Percentiles rank a stretch among this genome's conserved stretches.
Conservation (phyloP, 2,888 invertebrate species). For the Aplocera efformata region DNA sequence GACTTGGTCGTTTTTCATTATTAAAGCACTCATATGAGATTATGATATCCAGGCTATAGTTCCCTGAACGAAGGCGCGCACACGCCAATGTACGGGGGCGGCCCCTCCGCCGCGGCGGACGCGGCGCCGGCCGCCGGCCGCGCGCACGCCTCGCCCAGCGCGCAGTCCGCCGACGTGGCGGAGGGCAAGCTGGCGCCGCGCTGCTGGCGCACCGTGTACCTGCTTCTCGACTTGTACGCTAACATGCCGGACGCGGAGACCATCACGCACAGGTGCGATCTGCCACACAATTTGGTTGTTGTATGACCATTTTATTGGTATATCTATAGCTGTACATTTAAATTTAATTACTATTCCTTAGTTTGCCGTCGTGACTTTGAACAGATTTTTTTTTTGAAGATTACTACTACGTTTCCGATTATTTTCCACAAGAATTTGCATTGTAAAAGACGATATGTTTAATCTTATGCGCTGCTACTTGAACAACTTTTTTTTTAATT, state of each 20-base stretch:
- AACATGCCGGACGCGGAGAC: slow-evolving; percentile 97
- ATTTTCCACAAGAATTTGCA: too few relatives aligned
- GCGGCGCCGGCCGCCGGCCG: slow-evolving; percentile 9
- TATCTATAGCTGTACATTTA: too few relatives aligned
- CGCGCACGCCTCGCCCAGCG: slow-evolving; percentile 17
- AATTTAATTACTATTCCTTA: too few relatives aligned
- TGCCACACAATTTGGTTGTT: not conserved
- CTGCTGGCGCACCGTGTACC: slow-evolving; percentile 97
- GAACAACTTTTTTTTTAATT: too few relatives aligned
- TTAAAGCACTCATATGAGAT: too few relatives aligned
- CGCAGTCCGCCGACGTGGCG: slow-evolving; percentile 24
- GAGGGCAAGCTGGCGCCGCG: slow-evolving; percentile 82
- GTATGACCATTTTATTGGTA: too few relatives aligned
- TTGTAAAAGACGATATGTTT: too few relatives aligned
- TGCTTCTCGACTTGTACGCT: slow-evolving; percentile 94
- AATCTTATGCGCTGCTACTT: too few relatives aligned
- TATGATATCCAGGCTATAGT: slow-evolving; percentile 82
- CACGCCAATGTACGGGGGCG: slow-evolving; percentile 79
- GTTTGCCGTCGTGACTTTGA: too few relatives aligned
- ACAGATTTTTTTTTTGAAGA: too few relatives aligned
- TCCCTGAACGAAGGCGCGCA: slow-evolving; percentile 88
- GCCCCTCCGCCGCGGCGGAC: slow-evolving; percentile 78
- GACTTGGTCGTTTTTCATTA: too few relatives aligned
- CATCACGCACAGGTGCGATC: slow-evolving; percentile 85
- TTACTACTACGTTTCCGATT: too few relatives aligned